Base-by-base conservation (phyloP, 2,888 invertebrate genomes). In the Erebia epiphron region DNA sequence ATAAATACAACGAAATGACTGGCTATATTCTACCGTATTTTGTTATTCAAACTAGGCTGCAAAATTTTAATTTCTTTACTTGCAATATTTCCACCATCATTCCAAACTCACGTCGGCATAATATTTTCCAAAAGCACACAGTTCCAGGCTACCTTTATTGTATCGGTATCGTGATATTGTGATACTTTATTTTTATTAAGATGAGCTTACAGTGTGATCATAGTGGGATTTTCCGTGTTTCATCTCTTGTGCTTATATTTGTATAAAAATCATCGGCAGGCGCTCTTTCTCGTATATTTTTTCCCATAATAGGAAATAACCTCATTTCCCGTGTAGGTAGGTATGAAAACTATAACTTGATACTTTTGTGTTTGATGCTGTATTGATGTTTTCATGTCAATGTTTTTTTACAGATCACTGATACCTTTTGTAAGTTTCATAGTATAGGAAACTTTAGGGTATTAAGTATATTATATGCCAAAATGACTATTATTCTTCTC, bases 261-360 rank as follows among this genome's bases (percentile, higher is more conserved):
- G 43, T 61, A 61, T 61, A 18, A 61, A 61, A 61, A 61, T 46
- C 43, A 61, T 61, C 43, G 43, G 49, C 21, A 21, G 62, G 21
- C 21, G 21, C 21, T 62, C 21, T 57, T 49, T 21, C 46, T 26
- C 49, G 21, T 46, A 21, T 62, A 49, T 62, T 62, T 46, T n/a
- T 62, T 8, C 46, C 21, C 8, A 46, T 21, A 21, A 49, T 14
- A 49, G 49, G 49, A 62, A 49, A 62, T 62, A 62, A 62, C 62
- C 62, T 62, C 62, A 62, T 62, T 62, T 62, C 21, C 21, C 49
- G 14, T 11, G 13, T 7, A 16, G 54, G 10, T 11, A 3, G 1
- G 61, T 13, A 46, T 18, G 14, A 9, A 46, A 18, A 43, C 61
- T 9, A 21, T 49, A 21, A 62, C 49, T 62, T 21, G 16, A 62